These are phyloP conservation scores for Plectropomus leopardus DNA, from an alignment of 2,113 vertebrate genomes.

Conservation along the genomic window DNA sequence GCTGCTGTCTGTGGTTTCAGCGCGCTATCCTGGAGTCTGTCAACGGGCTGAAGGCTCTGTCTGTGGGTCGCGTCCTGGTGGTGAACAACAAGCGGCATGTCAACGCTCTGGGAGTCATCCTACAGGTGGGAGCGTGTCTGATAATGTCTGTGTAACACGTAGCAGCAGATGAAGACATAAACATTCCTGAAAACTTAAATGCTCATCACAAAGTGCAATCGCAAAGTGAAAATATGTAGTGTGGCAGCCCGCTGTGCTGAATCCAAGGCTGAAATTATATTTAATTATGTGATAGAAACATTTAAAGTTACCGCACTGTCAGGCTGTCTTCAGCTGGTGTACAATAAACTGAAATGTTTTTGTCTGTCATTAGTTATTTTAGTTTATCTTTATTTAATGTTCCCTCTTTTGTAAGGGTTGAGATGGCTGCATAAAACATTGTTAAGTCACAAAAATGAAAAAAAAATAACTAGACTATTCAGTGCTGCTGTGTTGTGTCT, in stretches of 20 bases:
- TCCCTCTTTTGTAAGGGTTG: background rate
- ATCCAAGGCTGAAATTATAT: background rate
- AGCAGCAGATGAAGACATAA: background rate
- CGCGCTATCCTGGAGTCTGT: constrained; percentile 87
- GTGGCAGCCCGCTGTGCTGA: background rate
- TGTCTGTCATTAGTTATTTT: too few species aligned
- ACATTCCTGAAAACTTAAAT: background rate
- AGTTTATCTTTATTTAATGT: background rate
- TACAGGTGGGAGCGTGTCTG: constrained; percentile 84
- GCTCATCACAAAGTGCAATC: background rate
- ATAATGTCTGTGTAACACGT: background rate
- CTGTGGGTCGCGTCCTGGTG: constrained; percentile 88
- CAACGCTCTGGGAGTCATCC: constrained; percentile 89
- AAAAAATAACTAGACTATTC: background rate
- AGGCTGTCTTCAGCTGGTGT: background rate
- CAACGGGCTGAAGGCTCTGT: constrained; percentile 90
- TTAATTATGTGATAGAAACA: background rate
- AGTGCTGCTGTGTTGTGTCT: background rate
- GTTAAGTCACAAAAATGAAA: background rate
- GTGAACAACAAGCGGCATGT: constrained; percentile 87
- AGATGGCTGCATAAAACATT: background rate
- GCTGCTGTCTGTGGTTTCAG: constrained; percentile 67
- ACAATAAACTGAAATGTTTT: background rate
- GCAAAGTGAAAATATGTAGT: background rate
- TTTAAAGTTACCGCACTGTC: background rate